Evolutionary conservation across 2,113 vertebrate genomes (phyloP).

Genomic region (Caranx ignobilis): DNA sequence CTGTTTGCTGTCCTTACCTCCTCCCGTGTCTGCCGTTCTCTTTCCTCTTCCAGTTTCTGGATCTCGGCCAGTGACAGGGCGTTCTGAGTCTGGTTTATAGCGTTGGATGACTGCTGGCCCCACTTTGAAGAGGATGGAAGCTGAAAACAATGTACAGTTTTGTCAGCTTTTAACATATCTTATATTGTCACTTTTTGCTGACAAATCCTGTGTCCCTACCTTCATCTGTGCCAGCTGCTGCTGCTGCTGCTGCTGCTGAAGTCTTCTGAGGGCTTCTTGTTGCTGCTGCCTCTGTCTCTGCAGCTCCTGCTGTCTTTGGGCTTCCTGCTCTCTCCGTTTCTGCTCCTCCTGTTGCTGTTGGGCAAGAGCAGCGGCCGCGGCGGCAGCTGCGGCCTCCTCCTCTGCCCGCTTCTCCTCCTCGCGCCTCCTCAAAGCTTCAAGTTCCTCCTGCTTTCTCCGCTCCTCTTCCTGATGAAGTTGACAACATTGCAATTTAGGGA

Average conservation of each 20-base stretch:
- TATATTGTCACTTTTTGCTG: background rate
- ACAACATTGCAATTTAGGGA: background rate
- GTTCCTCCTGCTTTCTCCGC: constrained; percentile 91
- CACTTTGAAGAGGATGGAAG: constrained; percentile 98
- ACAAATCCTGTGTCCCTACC: constrained; percentile 75
- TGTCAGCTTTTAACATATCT: background rate
- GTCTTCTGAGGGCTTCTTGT: constrained; percentile 91
- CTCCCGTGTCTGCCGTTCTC: constrained; percentile 90
- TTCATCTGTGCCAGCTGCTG: constrained; percentile 99
- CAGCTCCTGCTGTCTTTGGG: constrained; percentile 84
- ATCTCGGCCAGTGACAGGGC: constrained; percentile 95
- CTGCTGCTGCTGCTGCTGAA: constrained; percentile 95
- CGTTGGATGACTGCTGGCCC: constrained; percentile 93
- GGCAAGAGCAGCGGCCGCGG: constrained; percentile 84
- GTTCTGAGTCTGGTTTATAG: constrained; percentile 87
- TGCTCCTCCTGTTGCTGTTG: constrained; percentile 91
- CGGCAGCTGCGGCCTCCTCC: constrained; percentile 88
- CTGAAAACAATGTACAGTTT: constrained; percentile 71
- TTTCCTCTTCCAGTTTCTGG: constrained; percentile 96
- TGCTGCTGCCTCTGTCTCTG: constrained; percentile 90
- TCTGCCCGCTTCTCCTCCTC: constrained; percentile 84
- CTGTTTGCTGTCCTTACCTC: constrained; percentile 84
- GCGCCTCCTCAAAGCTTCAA: constrained; percentile 86
- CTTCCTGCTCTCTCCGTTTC: constrained; percentile 91
- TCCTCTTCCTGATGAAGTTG: constrained; percentile 89